Percentiles rank a stretch among this genome's conserved stretches.
phyloP scores from a whole-genome alignment of 2,888 invertebrate genomes.

The Trachelus stipa region DNA sequence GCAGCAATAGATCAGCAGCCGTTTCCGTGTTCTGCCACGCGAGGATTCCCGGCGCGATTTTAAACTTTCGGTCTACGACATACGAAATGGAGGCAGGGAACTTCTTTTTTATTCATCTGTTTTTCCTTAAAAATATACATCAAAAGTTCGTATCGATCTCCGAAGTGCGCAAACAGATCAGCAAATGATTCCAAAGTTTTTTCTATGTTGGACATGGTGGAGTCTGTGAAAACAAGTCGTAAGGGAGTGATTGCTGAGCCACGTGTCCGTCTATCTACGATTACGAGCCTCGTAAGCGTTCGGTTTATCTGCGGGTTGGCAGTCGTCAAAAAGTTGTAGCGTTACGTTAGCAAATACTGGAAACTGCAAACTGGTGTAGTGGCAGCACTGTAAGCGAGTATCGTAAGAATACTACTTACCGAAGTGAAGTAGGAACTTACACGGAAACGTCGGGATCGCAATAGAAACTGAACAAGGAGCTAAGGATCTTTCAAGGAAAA shows the following conservation, averaged over 20 bases:
- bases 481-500: not conserved
- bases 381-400: conserved; percentile 5
- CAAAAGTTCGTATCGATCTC: not conserved
- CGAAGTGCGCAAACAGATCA: not conserved
- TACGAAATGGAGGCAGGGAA: not conserved
- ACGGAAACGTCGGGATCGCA: not conserved
- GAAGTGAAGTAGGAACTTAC: not conserved
- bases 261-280: conserved; percentile 32
- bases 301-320: conserved; percentile 18
- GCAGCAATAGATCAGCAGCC: conserved; percentile 45
- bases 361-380: conserved; percentile 5
- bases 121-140: not conserved
- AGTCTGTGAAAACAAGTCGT: conserved; percentile 46
- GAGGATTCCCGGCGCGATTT: not conserved
- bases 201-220: not conserved
- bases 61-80: not conserved
- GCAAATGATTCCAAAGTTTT: not conserved
- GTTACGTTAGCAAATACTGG: not conserved
- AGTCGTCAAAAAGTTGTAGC: conserved; percentile 45
- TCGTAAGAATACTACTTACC: not conserved
- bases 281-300: conserved; percentile 35
- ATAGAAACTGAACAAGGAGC: not conserved
- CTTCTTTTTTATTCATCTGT: not conserved
- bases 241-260: conserved; percentile 24
- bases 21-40: conserved; percentile 28